Evolutionary conservation across 2,797 vertebrate species (phyloP).

Genomic region (Meriones psammophilus): DNA sequence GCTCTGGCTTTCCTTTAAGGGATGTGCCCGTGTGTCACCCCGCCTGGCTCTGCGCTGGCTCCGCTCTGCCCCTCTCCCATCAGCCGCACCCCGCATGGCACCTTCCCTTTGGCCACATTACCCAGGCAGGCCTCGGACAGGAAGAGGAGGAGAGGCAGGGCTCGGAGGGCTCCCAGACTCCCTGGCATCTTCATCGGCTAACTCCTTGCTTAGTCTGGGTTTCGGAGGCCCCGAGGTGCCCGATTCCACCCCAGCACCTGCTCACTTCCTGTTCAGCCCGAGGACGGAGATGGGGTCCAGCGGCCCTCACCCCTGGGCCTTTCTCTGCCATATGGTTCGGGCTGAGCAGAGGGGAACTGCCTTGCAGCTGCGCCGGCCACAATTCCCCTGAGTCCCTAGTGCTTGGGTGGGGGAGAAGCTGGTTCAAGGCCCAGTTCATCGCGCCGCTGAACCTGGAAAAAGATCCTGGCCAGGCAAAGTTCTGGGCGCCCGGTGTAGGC

Average conservation of each 20-base stretch:
- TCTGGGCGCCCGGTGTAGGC: not conserved
- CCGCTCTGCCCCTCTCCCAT: not conserved
- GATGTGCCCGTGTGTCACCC: not conserved
- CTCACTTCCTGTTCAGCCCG: slow-evolving; percentile 77
- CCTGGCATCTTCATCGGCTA: slow-evolving; percentile 73
- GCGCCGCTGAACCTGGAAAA: not conserved
- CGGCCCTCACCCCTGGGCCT: slow-evolving; percentile 22
- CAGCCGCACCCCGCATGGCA: not conserved
- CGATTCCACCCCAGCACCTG: slow-evolving; percentile 62
- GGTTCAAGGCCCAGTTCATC: not conserved
- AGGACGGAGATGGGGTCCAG: slow-evolving; percentile 79
- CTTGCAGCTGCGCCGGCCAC: slow-evolving; percentile 73
- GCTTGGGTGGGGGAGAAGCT: not conserved
- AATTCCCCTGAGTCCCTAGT: slow-evolving; percentile 58
- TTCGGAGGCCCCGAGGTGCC: slow-evolving; percentile 31
- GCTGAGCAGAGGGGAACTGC: slow-evolving; percentile 39
- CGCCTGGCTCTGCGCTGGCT: not conserved
- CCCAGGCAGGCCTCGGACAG: slow-evolving; percentile 57
- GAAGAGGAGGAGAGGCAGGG: slow-evolving; percentile 35
- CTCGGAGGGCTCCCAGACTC: not conserved
- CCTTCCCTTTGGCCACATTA: slow-evolving; percentile 51
- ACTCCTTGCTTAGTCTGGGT: not conserved
- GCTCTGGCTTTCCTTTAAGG: not conserved
- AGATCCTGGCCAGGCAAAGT: not conserved
- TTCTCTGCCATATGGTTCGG: not conserved